A percentile compares a stretch with the other conserved stretches of the same genome.
These are phyloP conservation scores for Choloepus hoffmanni DNA, from an alignment of 2,113 vertebrate genomes.

Conservation along the genomic window DNA sequence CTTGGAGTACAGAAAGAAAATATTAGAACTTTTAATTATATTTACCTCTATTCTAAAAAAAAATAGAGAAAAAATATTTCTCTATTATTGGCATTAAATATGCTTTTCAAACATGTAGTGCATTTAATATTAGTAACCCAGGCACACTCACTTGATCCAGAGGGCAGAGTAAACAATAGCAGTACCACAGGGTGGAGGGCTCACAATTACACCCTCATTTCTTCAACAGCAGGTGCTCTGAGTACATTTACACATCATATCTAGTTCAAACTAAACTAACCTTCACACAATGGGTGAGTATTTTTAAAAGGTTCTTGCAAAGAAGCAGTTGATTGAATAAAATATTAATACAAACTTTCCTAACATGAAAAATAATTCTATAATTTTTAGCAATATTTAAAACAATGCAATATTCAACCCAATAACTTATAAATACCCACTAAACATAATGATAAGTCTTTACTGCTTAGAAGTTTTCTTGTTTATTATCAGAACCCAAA, in stretches of 20 bases:
- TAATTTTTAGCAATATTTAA: not conserved
- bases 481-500: not conserved
- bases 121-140: not conserved
- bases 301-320: not conserved
- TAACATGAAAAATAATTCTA: not conserved
- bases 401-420: not conserved
- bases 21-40: not conserved
- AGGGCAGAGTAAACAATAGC: not conserved
- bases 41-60: not conserved
- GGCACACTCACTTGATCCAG: not conserved
- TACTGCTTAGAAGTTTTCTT: not conserved
- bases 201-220: fast-evolving
- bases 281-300: not conserved
- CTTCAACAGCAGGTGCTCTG: not conserved
- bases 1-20: not conserved
- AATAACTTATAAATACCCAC: not conserved
- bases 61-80: not conserved
- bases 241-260: not conserved
- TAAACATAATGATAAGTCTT: not conserved
- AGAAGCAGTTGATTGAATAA: not conserved
- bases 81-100: not conserved
- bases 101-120: not conserved
- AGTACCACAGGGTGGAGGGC: fast-evolving
- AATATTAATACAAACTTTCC: not conserved
- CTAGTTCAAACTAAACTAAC: not conserved